A percentile compares a stretch with the other conserved stretches of the same genome.
Conservation (phyloP, 2,113 vertebrate genomes). For the Pteruthius melanotis region DNA sequence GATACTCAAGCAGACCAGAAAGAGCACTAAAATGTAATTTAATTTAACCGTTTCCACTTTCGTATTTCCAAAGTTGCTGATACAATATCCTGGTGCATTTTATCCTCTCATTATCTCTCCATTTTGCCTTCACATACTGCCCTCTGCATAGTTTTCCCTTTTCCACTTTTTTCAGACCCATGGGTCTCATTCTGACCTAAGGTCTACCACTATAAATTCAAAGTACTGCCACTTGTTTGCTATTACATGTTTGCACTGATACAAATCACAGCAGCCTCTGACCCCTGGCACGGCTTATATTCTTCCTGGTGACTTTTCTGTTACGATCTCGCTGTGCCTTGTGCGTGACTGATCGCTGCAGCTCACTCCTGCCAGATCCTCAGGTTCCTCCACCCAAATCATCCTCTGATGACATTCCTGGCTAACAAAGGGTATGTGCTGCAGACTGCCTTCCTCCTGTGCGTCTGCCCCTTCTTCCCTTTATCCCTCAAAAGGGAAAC, state of each 20-base stretch:
- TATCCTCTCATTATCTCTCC: neutral
- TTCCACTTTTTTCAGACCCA: neutral
- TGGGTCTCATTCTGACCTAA: neutral
- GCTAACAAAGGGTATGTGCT: neutral
- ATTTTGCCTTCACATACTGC: neutral
- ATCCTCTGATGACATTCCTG: neutral
- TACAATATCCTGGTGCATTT: neutral
- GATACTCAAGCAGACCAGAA: conserved; percentile 19
- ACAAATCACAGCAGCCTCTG: neutral
- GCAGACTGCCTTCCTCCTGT: neutral
- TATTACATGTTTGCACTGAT: neutral
- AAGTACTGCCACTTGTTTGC: neutral
- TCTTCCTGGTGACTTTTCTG: neutral
- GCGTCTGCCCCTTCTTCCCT: neutral
- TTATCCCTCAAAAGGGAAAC: neutral
- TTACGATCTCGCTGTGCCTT: rapidly evolving
- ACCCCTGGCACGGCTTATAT: neutral
- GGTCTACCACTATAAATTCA: neutral
- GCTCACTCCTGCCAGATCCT: neutral
- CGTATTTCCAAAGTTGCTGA: neutral
- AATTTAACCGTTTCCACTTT: conserved; percentile 22
- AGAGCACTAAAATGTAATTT: neutral
- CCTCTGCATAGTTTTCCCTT: neutral
- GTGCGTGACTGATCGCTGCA: neutral
- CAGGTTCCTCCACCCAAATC: neutral